phyloP scores from a whole-genome alignment of 1,140 invertebrate genomes.

The Phortica variegata region DNA sequence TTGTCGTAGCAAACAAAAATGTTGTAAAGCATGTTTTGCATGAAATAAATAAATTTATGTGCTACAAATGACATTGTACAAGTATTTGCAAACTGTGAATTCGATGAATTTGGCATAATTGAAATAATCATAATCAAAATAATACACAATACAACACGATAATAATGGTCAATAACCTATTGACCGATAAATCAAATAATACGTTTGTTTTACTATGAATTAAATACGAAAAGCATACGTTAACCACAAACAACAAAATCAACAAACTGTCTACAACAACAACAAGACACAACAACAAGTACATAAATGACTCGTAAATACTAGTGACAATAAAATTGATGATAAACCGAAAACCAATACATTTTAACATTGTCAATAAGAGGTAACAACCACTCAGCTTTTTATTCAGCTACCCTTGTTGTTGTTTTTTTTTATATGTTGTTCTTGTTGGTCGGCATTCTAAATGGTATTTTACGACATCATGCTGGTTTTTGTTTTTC shows the following conservation, averaged over 20 bases:
- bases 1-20: no score
- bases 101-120: no score
- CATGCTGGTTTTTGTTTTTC: not conserved
- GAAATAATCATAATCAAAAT: no score
- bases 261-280: constrained; percentile 1
- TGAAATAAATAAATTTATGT: no score
- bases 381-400: no score
- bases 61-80: no score
- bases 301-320: constrained; percentile 50
- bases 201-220: constrained; percentile 43
- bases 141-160: constrained; percentile 27
- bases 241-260: constrained; percentile 7
- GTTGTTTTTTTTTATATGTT: no score
- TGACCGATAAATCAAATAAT: constrained; percentile 47
- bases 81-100: no score
- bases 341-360: constrained; percentile 40
- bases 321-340: constrained; percentile 54
- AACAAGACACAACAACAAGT: constrained; percentile 25
- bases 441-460: no score
- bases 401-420: no score
- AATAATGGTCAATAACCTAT: constrained; percentile 47
- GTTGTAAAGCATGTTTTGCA: no score
- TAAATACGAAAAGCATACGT: no score
- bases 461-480: not conserved
- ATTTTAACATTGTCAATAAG: not conserved